Evolutionary conservation across 2,797 vertebrate species (phyloP).

Genomic region (Manis javanica): DNA sequence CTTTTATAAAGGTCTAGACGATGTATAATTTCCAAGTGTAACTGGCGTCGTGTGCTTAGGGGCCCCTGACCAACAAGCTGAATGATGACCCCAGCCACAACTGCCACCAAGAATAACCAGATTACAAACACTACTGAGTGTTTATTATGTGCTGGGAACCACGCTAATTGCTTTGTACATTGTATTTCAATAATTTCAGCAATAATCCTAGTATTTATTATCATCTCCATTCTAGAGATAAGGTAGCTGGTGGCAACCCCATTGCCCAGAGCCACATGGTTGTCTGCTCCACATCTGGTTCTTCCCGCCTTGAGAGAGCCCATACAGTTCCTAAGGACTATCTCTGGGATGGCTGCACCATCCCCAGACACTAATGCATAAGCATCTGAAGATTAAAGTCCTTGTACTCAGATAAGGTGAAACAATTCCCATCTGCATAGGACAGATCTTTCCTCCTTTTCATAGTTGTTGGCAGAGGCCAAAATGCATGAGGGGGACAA

Average conservation of each 20-base stretch:
- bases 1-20: constrained; percentile 10
- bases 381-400: not conserved
- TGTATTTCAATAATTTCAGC: not conserved
- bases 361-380: constrained; percentile 27
- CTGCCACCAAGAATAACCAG: not conserved
- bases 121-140: not conserved
- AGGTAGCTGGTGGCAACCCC: not conserved
- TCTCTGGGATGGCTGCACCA: not conserved
- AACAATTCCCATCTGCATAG: constrained; percentile 57
- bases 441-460: constrained; percentile 57
- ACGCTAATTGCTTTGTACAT: not conserved
- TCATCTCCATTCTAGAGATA: not conserved
- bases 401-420: constrained; percentile 9
- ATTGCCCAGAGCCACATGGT: not conserved
- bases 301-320: not conserved
- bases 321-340: not conserved
- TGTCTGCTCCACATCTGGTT: not conserved
- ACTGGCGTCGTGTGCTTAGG: not conserved
- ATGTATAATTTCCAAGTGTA: not conserved
- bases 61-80: not conserved
- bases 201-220: not conserved
- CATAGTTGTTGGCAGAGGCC: constrained; percentile 35
- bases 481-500: constrained; percentile 61
- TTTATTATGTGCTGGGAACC: not conserved
- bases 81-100: not conserved